Evolutionary conservation across 2,113 vertebrate species (phyloP), one percentile per base, ranked within the genome.

Genomic region (Anarrhichthys ocellatus): DNA sequence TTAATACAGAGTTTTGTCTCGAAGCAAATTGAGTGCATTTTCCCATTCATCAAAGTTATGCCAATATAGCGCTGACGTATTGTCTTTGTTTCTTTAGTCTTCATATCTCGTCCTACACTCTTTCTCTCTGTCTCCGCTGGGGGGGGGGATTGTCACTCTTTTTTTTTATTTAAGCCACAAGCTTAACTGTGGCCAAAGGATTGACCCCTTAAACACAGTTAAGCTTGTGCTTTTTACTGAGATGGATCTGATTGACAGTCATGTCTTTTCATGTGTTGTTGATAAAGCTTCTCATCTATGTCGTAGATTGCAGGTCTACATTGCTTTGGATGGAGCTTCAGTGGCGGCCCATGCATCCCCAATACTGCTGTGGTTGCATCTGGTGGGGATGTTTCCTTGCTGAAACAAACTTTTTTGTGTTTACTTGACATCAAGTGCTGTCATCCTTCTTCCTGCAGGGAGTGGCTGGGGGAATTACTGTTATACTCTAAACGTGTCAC

Each of bases 121-220:
- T 36, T 1, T 38, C 15, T 24, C 32, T 34, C 38, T 14, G 38
- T 59, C 2, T 66, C 9, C 27, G 20, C 61, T 61, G 18, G 50
- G 5, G 42, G 44, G 10, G 34, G 34, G 22, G 46, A 58, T 58
- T 46, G 11, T 34, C 72, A 32, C 36, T 32, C 2, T 40, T 52
- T 69, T 58, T 56, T 44, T 22, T 27, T 27, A 27, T 72, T 76
- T 73, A 34, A 66, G 75, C 48, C 40, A 6, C 3, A 14, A 20
- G 70, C 38, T 70, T 72, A 73, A 38, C 65, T 65, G 5, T n/a
- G 4, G 36, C 34, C n/a, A 65, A 66, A 27, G 66, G 71, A 76
- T 36, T 80, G 65, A 61, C 66, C 50, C 24, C 7, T n/a, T 29
- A 29, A 75, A 36, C 48, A 29, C 15, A 18, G 67, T 22, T 56